phyloP scores from a whole-genome alignment of 2,797 vertebrate species.

The Amblyopsis hoosieri region DNA sequence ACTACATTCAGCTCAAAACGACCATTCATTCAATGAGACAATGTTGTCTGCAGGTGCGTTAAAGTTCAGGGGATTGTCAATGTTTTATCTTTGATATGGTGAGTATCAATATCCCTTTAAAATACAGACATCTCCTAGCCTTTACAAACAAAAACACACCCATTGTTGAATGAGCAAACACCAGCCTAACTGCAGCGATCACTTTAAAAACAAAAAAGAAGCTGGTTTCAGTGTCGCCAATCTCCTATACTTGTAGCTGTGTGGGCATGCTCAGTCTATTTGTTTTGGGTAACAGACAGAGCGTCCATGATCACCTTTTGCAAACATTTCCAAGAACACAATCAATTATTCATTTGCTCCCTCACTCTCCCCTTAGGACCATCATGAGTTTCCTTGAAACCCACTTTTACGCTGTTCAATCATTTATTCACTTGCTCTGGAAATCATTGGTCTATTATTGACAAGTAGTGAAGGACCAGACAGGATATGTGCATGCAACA shows the following conservation, averaged over 20 bases:
- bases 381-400: constrained; percentile 55
- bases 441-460: constrained; percentile 29
- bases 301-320: constrained; percentile 82
- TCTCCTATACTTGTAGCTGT: constrained; percentile 45
- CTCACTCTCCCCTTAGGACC: constrained; percentile 44
- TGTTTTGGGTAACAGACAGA: constrained; percentile 82
- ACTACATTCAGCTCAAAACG: too few species aligned
- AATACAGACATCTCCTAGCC: too few species aligned
- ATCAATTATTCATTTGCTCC: constrained; percentile 84
- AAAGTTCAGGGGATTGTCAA: too few species aligned
- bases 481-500: constrained; percentile 9
- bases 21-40: too few species aligned
- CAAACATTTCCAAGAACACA: constrained; percentile 85
- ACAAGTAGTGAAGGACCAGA: constrained; percentile 43
- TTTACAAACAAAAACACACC: too few species aligned
- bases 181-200: too few species aligned
- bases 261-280: constrained; percentile 65
- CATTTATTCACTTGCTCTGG: constrained; percentile 19
- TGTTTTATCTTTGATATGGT: too few species aligned
- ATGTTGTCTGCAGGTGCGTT: too few species aligned
- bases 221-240: background rate
- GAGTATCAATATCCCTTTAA: too few species aligned
- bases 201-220: too few species aligned
- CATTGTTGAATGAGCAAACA: too few species aligned
- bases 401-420: constrained; percentile 11